Conservation (phyloP, 2,888 invertebrate species). For the Melangyna quadrimaculata region DNA sequence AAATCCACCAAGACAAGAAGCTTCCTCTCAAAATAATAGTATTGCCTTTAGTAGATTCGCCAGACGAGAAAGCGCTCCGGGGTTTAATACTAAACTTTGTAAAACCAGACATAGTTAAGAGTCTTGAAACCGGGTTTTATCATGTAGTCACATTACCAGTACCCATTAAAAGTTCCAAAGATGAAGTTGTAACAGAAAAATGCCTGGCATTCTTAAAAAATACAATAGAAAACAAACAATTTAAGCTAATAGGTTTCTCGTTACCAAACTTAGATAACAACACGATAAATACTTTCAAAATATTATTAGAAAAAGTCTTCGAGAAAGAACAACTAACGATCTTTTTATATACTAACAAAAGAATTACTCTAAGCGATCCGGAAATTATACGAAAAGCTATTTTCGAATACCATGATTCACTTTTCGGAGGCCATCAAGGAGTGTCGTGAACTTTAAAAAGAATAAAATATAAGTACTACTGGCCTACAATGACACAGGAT, state of each 20-base stretch:
- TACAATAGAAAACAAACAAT: not conserved
- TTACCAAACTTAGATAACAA: not conserved
- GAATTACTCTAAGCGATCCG: not conserved
- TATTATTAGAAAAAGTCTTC: not conserved
- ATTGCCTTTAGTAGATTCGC: not conserved
- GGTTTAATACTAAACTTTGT: too few species aligned
- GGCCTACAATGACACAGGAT: not conserved
- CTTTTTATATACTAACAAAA: not conserved
- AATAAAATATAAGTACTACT: not conserved
- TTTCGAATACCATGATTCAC: not conserved
- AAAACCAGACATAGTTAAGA: not conserved
- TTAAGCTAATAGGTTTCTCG: not conserved
- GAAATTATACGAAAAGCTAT: not conserved
- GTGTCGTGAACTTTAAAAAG: not conserved
- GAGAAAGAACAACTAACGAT: not conserved
- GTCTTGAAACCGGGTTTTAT: not conserved
- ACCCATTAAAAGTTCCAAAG: not conserved
- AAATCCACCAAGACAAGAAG: too few species aligned
- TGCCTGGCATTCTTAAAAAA: not conserved
- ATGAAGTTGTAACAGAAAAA: not conserved
- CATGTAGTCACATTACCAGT: not conserved
- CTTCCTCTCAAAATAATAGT: not conserved
- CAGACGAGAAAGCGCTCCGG: not conserved
- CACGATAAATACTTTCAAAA: not conserved
- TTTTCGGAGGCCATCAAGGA: not conserved